Evolutionary conservation across 2,797 vertebrate genomes (phyloP), one percentile per base, ranked within the genome.

Genomic region (Menidia menidia): DNA sequence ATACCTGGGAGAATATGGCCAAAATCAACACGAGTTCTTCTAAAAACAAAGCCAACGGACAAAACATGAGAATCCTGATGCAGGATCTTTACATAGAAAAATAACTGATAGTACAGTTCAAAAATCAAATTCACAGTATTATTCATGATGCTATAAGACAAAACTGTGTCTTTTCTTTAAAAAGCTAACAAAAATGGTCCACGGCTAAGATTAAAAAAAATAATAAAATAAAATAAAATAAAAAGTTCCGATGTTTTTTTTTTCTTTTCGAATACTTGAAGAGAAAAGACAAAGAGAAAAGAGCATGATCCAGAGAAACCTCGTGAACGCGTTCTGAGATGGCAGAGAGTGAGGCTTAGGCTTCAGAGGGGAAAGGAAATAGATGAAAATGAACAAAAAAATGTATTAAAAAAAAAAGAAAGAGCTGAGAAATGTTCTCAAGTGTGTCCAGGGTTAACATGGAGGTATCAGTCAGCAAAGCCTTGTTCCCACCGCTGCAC

Each of bases 41-140:
- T 89, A 88, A 89, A 91, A 89, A 88, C 73, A 72, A 84, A 84
- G 50, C 64, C 76, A 85, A 77, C 62, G 47, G 70, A 67, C 73
- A 65, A 78, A 85, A 84, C 82, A 30, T 88, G 89, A 89, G 89
- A 94, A 94, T 97, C 97, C 97, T 98, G 97, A 99, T 98, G 95
- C 97, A 98, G 97, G 97, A 98, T 93, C 92, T 81, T 80, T 65
- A 90, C 75, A 43, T 89, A 88, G 76, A 91, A 93, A 92, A 93
- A 77, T 95, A 97, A 97, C 96, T 97, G 96, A 96, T 96, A 97
- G 93, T 97, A 97, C 97, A 98, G 96, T 98, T 97, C 88, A 96
- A 97, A 25, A 93, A 96, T 95, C 92, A 96, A 97, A 96, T 98
- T 98, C 96, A 98, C 96, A 97, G 97, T 98, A 97, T 97, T 95